These are phyloP conservation scores for Polietes domitor DNA, from an alignment of 2,888 invertebrate species.

Conservation along the genomic window DNA sequence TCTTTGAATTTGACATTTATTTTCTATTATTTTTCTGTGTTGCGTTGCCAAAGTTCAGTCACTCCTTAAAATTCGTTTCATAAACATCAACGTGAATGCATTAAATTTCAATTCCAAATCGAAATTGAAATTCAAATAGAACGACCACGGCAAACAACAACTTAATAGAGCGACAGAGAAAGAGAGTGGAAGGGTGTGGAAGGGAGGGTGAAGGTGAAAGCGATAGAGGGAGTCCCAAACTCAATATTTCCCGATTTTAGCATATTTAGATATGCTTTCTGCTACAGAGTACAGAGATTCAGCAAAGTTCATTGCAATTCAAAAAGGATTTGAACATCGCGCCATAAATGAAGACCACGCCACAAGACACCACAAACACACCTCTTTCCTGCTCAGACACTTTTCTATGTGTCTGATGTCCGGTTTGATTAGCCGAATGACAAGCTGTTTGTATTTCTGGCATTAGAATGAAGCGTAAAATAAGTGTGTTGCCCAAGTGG, in stretches of 20 bases:
- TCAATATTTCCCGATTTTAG: too few relatives aligned
- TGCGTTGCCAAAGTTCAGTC: constrained; percentile 10
- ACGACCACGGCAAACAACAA: background rate
- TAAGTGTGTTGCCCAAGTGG: too few relatives aligned
- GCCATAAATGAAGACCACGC: background rate
- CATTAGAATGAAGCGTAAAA: too few relatives aligned
- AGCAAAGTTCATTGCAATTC: constrained; percentile 13
- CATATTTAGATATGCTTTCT: too few relatives aligned
- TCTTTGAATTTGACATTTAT: background rate
- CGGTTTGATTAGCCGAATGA: too few relatives aligned
- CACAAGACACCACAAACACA: background rate
- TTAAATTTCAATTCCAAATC: background rate
- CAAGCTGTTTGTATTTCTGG: too few relatives aligned
- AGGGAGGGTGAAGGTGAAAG: too few relatives aligned
- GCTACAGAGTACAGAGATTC: background rate
- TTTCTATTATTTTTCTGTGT: background rate
- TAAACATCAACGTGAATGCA: constrained; percentile 7
- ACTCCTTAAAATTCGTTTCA: constrained; percentile 8
- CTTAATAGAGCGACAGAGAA: too few relatives aligned
- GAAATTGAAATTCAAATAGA: constrained; percentile 17
- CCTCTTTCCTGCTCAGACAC: background rate
- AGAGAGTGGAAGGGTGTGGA: too few relatives aligned
- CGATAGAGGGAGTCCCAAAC: too few relatives aligned
- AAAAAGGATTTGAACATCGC: background rate
- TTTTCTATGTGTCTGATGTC: background rate